phyloP scores from a whole-genome alignment of 2,113 vertebrate species.

The Zeus faber region DNA sequence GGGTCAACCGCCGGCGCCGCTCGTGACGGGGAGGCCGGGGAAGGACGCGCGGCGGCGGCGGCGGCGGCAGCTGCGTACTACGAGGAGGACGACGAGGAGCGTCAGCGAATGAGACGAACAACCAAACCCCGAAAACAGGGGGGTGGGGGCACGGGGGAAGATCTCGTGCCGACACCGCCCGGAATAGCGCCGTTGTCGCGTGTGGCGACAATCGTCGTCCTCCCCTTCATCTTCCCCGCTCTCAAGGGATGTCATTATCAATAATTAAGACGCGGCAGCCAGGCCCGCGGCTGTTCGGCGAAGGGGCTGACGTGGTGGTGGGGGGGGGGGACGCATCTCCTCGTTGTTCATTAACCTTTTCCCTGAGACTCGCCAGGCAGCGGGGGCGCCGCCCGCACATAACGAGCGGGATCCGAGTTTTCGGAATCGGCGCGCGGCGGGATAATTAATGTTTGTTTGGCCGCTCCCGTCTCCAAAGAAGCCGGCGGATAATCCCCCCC shows the following conservation, averaged over 20 bases:
- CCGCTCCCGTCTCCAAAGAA: too few relatives aligned
- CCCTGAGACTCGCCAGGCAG: conserved; percentile 46
- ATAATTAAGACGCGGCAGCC: conserved; percentile 74
- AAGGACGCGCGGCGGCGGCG: too few relatives aligned
- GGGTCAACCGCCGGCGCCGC: not conserved
- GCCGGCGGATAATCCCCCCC: too few relatives aligned
- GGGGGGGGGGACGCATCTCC: conserved; percentile 35
- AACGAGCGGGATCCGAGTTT: too few relatives aligned
- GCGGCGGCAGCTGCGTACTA: too few relatives aligned
- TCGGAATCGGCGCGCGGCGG: too few relatives aligned
- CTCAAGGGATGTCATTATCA: conserved; percentile 69
- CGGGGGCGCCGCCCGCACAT: conserved; percentile 23
- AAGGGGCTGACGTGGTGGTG: conserved; percentile 36
- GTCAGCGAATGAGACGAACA: not conserved
- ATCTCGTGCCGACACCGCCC: too few relatives aligned
- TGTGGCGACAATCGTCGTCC: conserved; percentile 58
- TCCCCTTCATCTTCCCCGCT: conserved; percentile 55
- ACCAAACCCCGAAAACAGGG: not conserved
- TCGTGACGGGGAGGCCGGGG: too few relatives aligned
- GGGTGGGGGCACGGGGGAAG: too few relatives aligned
- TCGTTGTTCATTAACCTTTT: conserved; percentile 67
- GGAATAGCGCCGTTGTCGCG: conserved; percentile 54
- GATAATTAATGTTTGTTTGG: too few relatives aligned
- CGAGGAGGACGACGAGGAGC: not conserved
- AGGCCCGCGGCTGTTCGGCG: conserved; percentile 48